Percentiles rank a stretch among this genome's conserved stretches.
Conservation (phyloP, 2,113 vertebrate species). For the Morone saxatilis region DNA sequence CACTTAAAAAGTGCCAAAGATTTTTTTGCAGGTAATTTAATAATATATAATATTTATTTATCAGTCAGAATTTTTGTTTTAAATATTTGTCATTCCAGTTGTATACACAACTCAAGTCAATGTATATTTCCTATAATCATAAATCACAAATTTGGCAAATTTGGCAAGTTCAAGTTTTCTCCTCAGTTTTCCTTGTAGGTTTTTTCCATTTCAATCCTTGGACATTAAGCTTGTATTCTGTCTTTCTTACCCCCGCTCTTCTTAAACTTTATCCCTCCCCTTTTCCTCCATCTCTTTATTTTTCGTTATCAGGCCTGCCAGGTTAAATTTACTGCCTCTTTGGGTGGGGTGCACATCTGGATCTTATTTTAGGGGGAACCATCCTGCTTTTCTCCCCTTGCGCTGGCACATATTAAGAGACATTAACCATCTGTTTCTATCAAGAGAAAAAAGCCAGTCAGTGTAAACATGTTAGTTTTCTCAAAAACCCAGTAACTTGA, state of each 20-base stretch:
- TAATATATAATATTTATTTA: neutral
- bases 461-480: slow-evolving; percentile 39
- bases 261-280: slow-evolving; percentile 45
- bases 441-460: slow-evolving; percentile 25
- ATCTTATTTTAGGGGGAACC: slow-evolving; percentile 81
- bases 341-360: slow-evolving; percentile 88
- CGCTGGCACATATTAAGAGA: slow-evolving; percentile 75
- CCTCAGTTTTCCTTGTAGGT: neutral
- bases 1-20: neutral
- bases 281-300: slow-evolving; percentile 55
- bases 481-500: slow-evolving; percentile 2
- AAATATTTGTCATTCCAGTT: neutral
- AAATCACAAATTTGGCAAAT: neutral
- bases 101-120: neutral
- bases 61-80: neutral
- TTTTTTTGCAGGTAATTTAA: neutral
- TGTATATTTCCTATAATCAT: neutral
- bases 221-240: slow-evolving; percentile 50
- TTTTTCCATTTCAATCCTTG: slow-evolving; percentile 26
- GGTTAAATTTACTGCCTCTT: slow-evolving; percentile 83
- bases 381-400: slow-evolving; percentile 69
- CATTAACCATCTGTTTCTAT: slow-evolving; percentile 73
- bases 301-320: slow-evolving; percentile 84
- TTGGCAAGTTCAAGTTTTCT: neutral
- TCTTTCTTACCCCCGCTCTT: slow-evolving; percentile 33